Evolutionary conservation across 2,113 vertebrate genomes (phyloP).

Genomic region (Silurus glanis): DNA sequence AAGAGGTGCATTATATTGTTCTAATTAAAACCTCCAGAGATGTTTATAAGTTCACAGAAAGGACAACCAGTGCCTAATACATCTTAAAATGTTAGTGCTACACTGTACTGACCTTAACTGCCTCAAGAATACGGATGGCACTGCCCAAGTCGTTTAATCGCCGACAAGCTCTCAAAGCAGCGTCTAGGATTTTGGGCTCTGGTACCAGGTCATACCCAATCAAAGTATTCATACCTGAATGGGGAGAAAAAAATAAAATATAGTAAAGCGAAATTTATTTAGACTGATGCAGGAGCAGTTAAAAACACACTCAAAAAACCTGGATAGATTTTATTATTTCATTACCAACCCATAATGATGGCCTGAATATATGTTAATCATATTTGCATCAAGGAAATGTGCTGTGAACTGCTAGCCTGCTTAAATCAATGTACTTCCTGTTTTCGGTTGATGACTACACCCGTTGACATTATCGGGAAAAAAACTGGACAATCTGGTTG

Average conservation of each 20-base stretch:
- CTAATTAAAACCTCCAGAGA: neutral
- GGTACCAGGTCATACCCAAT: slow-evolving; percentile 95
- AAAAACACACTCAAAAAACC: neutral
- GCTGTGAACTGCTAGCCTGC: neutral
- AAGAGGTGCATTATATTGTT: neutral
- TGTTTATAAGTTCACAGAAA: neutral
- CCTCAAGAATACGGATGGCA: slow-evolving; percentile 92
- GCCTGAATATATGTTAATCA: too few relatives aligned
- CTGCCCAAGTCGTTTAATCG: slow-evolving; percentile 93
- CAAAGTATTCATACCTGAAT: slow-evolving; percentile 89
- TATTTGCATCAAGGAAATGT: neutral
- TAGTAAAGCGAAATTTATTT: neutral
- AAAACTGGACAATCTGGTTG: neutral
- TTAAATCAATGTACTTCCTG: neutral
- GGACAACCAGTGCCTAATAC: neutral
- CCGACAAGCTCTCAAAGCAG: slow-evolving; percentile 89
- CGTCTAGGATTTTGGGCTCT: slow-evolving; percentile 96
- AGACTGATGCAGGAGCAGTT: neutral
- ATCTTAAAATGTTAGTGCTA: neutral
- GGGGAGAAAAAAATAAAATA: slow-evolving; percentile 10
- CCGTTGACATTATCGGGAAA: too few relatives aligned
- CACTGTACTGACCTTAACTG: slow-evolving; percentile 83
- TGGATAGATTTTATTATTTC: neutral
- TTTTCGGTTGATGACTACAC: neutral
- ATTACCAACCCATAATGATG: neutral